Evolutionary conservation across 35 echinoderm and acorn worm genomes (phyloP).

Genomic region (Nesometra sesokonis): DNA sequence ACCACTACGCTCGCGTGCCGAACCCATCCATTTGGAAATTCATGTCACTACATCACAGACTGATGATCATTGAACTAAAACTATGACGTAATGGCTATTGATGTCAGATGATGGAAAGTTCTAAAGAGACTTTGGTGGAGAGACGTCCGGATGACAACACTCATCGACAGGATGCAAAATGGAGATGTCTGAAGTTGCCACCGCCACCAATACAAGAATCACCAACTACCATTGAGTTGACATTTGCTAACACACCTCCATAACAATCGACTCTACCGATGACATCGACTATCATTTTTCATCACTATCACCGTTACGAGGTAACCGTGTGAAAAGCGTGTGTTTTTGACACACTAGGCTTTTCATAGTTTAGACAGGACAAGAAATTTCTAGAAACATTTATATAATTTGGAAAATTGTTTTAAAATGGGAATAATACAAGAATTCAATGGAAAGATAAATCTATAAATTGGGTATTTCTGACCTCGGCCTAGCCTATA

Average conservation of each 20-base stretch:
- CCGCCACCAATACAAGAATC: background rate
- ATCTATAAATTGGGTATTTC: too few species aligned
- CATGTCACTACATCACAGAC: background rate
- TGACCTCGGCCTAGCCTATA: too few species aligned
- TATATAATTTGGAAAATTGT: too few species aligned
- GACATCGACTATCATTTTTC: background rate
- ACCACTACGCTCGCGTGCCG: background rate
- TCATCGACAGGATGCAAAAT: background rate
- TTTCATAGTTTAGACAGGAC: background rate
- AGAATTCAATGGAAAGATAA: too few species aligned
- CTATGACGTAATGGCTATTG: background rate
- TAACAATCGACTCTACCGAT: background rate
- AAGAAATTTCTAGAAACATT: too few species aligned
- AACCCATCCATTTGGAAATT: background rate
- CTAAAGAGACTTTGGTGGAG: background rate
- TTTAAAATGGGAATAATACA: too few species aligned
- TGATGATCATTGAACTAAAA: background rate
- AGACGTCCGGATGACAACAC: background rate
- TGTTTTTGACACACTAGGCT: background rate
- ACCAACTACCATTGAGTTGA: background rate
- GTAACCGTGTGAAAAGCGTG: background rate
- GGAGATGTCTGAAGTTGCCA: background rate
- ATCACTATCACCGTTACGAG: background rate
- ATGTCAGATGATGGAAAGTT: background rate
- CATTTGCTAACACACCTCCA: background rate